Evolutionary conservation across 2,888 invertebrate species (phyloP).

Genomic region (Lathronympha strigana): DNA sequence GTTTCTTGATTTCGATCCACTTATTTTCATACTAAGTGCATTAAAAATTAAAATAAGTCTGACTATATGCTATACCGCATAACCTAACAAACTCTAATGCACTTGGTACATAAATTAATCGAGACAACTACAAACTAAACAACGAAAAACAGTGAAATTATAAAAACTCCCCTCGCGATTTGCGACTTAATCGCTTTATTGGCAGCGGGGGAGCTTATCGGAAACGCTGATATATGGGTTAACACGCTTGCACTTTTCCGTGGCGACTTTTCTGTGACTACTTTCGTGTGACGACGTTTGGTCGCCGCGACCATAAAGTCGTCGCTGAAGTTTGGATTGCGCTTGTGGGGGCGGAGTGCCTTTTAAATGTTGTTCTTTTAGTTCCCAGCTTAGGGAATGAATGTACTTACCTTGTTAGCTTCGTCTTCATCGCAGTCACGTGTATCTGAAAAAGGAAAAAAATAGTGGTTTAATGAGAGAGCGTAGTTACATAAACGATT

Average conservation of each 20-base stretch:
- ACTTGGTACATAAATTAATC: conserved; percentile 11
- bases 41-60: too few species aligned
- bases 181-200: conserved; percentile 85
- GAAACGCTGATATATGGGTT: conserved; percentile 81
- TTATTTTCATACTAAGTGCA: too few species aligned
- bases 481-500: too few species aligned
- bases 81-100: too few species aligned
- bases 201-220: conserved; percentile 83
- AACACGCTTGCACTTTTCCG: conserved; percentile 82
- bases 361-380: conserved; percentile 62
- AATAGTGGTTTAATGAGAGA: conserved; percentile 3
- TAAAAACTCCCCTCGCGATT: conserved; percentile 62
- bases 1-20: too few species aligned
- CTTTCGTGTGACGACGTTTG: too few species aligned
- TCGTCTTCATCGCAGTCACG: conserved; percentile 69
- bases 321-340: conserved; percentile 75
- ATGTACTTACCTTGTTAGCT: conserved; percentile 70
- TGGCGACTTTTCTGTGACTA: conserved; percentile 49
- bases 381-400: conserved; percentile 54
- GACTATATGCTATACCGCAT: too few species aligned
- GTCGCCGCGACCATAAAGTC: conserved; percentile 79
- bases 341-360: conserved; percentile 62
- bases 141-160: conserved; percentile 35
- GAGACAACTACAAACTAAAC: conserved; percentile 6
- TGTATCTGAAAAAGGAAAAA: conserved; percentile 71